phyloP scores from a whole-genome alignment of 2,797 vertebrate species.

The Petrocephalus schoutedeni region DNA sequence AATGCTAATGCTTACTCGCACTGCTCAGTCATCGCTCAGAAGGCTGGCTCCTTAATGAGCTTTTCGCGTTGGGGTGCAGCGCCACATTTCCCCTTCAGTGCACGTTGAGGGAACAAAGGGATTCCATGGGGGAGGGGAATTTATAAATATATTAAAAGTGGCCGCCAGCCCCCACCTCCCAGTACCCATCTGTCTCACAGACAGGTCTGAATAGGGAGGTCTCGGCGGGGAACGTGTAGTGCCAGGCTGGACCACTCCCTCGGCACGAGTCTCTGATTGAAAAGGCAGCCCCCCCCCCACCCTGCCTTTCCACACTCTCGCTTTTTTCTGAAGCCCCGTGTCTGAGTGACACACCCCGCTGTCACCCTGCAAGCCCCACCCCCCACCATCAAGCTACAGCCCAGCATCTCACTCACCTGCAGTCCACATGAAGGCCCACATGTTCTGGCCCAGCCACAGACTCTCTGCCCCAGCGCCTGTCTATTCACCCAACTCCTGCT shows the following conservation, averaged over 20 bases:
- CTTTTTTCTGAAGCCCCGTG: neutral
- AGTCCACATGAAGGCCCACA: neutral
- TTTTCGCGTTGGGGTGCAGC: conserved; percentile 1
- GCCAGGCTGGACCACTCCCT: neutral
- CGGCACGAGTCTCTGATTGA: conserved; percentile 22
- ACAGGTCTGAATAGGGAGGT: conserved; percentile 16
- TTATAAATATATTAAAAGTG: conserved; percentile 24
- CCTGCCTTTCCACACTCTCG: neutral
- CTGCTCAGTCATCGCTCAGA: conserved; percentile 3
- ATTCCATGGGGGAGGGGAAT: neutral
- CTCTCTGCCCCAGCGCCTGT: neutral
- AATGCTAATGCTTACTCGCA: neutral
- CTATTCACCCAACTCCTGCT: neutral
- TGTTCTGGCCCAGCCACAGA: neutral
- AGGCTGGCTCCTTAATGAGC: conserved; percentile 9
- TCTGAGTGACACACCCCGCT: neutral
- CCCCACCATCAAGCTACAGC: neutral
- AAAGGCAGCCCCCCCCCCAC: neutral
- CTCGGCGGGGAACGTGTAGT: conserved; percentile 16
- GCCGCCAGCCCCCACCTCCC: neutral
- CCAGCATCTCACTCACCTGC: neutral
- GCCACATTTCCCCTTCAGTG: neutral
- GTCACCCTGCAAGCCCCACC: neutral
- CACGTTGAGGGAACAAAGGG: conserved; percentile 15
- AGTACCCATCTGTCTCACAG: conserved; percentile 27